Evolutionary conservation across 2,113 vertebrate species (phyloP).

Genomic region (Menura novaehollandiae): DNA sequence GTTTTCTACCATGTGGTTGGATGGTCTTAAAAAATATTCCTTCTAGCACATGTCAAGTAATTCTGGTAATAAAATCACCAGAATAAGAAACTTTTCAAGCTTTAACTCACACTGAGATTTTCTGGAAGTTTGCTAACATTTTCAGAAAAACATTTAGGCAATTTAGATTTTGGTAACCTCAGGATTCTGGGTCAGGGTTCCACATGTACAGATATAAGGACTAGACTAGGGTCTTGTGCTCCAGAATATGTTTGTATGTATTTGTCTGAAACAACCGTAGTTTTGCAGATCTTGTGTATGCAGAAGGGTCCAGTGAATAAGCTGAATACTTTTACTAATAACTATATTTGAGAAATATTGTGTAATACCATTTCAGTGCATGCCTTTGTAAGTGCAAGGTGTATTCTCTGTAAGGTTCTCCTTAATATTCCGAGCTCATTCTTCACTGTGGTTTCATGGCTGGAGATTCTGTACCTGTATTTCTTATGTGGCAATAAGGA

Average conservation of each 20-base stretch:
- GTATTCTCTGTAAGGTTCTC: background rate
- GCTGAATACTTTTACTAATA: background rate
- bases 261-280: background rate
- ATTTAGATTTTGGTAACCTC: background rate
- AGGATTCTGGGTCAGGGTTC: background rate
- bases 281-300: background rate
- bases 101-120: background rate
- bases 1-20: background rate
- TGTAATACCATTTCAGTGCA: background rate
- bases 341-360: background rate
- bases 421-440: background rate
- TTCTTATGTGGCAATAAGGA: background rate
- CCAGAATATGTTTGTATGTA: background rate
- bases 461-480: background rate
- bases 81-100: background rate
- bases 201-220: background rate
- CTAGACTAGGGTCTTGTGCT: background rate
- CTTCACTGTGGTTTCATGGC: background rate
- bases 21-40: background rate
- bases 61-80: background rate
- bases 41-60: background rate
- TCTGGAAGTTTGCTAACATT: background rate
- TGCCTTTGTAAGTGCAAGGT: background rate
- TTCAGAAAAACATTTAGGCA: background rate
- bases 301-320: background rate